Evolutionary conservation across 2,113 vertebrate genomes (phyloP).

Genomic region (Neodontobutis hainanensis): DNA sequence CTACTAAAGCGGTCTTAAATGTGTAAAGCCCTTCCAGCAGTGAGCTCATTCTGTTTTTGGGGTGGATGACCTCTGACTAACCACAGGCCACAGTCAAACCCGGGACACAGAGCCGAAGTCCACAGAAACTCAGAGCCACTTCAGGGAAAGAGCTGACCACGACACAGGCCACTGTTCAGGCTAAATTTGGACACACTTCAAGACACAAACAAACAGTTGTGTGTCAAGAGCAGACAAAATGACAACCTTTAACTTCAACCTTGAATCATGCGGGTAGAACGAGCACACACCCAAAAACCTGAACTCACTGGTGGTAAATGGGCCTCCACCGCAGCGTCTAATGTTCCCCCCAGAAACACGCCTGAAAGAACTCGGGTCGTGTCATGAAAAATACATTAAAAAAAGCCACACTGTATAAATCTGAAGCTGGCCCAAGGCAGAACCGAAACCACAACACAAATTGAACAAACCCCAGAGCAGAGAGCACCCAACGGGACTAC

Average conservation of each 20-base stretch:
- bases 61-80: conserved; percentile 51
- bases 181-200: conserved; percentile 46
- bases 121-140: conserved; percentile 64
- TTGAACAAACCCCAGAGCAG: conserved; percentile 12
- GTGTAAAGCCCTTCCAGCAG: conserved; percentile 41
- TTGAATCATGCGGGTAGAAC: conserved; percentile 53
- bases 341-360: conserved; percentile 9
- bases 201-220: conserved; percentile 53
- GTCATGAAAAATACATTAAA: conserved; percentile 21
- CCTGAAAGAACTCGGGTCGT: conserved; percentile 5
- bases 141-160: conserved; percentile 70
- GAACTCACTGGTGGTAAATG: conserved; percentile 4
- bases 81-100: conserved; percentile 42
- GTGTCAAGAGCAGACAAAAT: conserved; percentile 41
- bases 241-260: conserved; percentile 55
- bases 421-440: conserved; percentile 1
- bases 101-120: conserved; percentile 50
- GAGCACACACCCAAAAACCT: conserved; percentile 41
- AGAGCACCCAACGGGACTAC: not conserved
- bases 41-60: conserved; percentile 59
- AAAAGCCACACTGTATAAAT: conserved; percentile 7
- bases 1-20: not conserved
- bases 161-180: conserved; percentile 21
- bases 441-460: conserved; percentile 24
- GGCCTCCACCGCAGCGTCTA: conserved; percentile 10